Evolutionary conservation across 2,113 vertebrate species (phyloP), one percentile per base, ranked within the genome.

Genomic region (Pangasianodon hypophthalmus): DNA sequence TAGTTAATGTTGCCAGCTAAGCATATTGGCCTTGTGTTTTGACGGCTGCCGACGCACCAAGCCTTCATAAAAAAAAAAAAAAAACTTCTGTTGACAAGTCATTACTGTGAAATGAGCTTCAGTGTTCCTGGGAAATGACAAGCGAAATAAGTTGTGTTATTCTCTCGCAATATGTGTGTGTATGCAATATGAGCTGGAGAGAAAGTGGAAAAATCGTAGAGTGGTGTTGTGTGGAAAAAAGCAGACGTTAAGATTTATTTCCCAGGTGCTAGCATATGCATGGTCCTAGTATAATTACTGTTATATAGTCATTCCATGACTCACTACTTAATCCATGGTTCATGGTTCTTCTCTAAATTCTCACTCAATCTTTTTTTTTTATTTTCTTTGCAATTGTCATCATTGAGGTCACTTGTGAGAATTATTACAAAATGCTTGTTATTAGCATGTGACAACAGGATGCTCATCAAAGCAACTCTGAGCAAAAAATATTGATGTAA

Each of bases 1-100:
- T 87, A 71, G 90, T 90, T 90, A 88, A 86, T 71, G 85, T 80
- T 89, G 85, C 86, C 56, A 88, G 82, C 89, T 90, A 85, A 87
- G 89, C 92, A 92, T 26, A 86, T 86, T 46, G 18, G 67, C 88
- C 48, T 21, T 21, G 85, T 85, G 82, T 84, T 91, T 64, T 88
- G 60, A 88, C 37, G 82, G 62, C 88, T 89, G 71, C 41, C 1
- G 41, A 50, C 21, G 52, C 29, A 6, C 44, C 21, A 9, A 3
- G 48, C 58, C 44, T 56, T 75, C 69, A 77, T 46, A 11, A 46
- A 46, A 41, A 73, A 73, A 21, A 71, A 32, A 54, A 79, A 67
- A 86, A 29, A 79, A 84, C 67, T 89, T 87, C 54, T 79, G 80
- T 82, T 88, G 67, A 79, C 80, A 90, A 54, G 88, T 89, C 88